Base-by-base conservation (phyloP, 1,140 invertebrate genomes). In the Pseudachorutes palmiensis region DNA sequence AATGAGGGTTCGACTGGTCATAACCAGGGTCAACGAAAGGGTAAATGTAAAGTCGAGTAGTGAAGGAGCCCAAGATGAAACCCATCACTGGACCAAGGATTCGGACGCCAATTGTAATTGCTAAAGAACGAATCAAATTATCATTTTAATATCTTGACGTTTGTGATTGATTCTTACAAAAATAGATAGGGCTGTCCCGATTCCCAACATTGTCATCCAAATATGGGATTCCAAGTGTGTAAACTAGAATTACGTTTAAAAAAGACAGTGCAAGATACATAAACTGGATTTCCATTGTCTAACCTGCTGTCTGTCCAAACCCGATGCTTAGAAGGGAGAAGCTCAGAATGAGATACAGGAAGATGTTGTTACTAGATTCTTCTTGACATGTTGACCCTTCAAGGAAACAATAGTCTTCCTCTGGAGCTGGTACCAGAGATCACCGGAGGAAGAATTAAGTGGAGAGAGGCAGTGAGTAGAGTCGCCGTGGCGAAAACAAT, bases 171-270 rank as follows among this genome's bases (percentile, higher is more conserved):
- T 1, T 81, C 82, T 87, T 79, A 91, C 89, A 89, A 79, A 94
- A 93, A 80, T 95, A 95, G 67, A 94, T 83, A n/a, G 92, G 91
- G 57, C 91, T 93, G 77, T 94, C 91, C 76, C 88, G 85, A 78
- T 87, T 91, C 68, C 90, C 89, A 30, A 94, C 91, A 79, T 94
- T 95, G 79, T 95, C 92, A 74, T 94, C 92, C 57, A 95, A 92
- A 75, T 93, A 95, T 0, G 92, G 92, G 75, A 95, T 94, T 2
- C 91, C 91, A n/a, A 94, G 80, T 1, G 91, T 93, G 69, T 90
- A 89, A 1, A 71, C 65, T 55, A 26, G 9, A 55, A 45, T 45
- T n/a, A n/a, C n/a, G n/a, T n/a, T n/a, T n/a, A 45, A 45, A 19
- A 45, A 45, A 45, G 19, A 45, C 19, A 45, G 19, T 9, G 36